A percentile compares a stretch with the other conserved stretches of the same genome.
Conservation (phyloP, 2,888 invertebrate species). For the Plebejus argus region DNA sequence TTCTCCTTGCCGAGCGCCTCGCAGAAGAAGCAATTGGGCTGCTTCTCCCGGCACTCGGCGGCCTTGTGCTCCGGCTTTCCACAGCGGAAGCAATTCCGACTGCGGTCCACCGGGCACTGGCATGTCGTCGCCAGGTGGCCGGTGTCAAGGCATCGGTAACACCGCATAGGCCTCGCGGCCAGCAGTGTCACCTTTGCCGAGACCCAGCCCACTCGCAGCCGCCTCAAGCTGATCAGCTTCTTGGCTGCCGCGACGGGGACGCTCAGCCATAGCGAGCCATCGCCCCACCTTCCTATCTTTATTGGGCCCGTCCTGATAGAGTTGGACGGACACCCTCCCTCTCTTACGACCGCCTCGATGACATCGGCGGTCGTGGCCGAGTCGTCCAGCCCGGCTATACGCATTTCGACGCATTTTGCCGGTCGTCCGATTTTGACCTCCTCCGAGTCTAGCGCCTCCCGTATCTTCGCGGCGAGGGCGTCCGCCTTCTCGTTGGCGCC, state of each 20-base stretch:
- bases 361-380: constrained; percentile 35
- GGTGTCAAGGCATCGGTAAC: constrained; percentile 13
- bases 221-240: background rate
- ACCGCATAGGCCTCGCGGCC: constrained; percentile 28
- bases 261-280: background rate
- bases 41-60: background rate
- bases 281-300: background rate
- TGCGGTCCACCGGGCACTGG: constrained; percentile 15
- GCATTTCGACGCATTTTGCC: constrained; percentile 35
- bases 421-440: constrained; percentile 34
- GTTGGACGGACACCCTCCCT: constrained; percentile 18
- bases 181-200: constrained; percentile 32
- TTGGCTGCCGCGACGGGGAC: background rate
- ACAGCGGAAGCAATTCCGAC: constrained; percentile 28
- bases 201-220: background rate
- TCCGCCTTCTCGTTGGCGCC: constrained; percentile 29
- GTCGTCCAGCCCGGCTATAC: constrained; percentile 40
- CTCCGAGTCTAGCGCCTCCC: background rate
- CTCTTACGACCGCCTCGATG: constrained; percentile 21
- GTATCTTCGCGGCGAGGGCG: constrained; percentile 34
- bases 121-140: constrained; percentile 13
- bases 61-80: constrained; percentile 24
- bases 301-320: constrained; percentile 13
- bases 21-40: background rate
- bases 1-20: background rate